Conservation (phyloP, 1,140 invertebrate genomes). For the Phymorhynchus buccinoides region DNA sequence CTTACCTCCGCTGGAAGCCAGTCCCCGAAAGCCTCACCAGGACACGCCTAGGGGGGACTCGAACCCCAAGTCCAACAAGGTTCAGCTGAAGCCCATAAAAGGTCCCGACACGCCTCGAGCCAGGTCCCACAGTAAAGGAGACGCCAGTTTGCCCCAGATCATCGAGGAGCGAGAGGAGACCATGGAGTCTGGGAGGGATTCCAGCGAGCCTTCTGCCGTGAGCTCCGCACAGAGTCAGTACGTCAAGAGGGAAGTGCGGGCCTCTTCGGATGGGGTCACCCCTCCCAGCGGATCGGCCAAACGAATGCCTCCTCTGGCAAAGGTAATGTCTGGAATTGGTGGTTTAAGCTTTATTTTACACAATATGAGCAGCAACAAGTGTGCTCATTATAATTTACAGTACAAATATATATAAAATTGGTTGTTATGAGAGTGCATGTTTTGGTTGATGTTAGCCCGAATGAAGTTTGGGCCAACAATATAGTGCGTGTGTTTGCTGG, state of each 20-base stretch:
- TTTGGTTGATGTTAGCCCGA: no score
- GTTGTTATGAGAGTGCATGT: no score
- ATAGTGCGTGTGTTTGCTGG: no score
- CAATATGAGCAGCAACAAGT: no score
- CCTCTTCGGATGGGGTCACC: neutral
- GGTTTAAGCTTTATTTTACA: no score
- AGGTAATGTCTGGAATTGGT: neutral
- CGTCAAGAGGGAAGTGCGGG: conserved; percentile 20
- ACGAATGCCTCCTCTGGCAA: conserved; percentile 30
- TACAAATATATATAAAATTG: no score
- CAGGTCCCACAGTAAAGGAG: neutral
- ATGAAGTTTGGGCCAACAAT: no score
- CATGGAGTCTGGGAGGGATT: neutral
- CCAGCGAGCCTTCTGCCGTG: neutral
- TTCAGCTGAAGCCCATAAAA: neutral
- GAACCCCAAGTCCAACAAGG: neutral
- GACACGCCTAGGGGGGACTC: neutral
- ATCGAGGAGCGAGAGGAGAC: conserved; percentile 3
- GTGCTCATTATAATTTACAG: no score
- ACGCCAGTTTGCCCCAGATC: neutral
- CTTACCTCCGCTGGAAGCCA: neutral
- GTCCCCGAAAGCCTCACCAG: neutral
- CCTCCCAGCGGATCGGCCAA: neutral
- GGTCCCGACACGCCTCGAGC: neutral
- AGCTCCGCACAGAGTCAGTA: conserved; percentile 18